These are phyloP conservation scores for Otolemur garnettii DNA, from an alignment of 2,113 vertebrate species.

Conservation along the genomic window DNA sequence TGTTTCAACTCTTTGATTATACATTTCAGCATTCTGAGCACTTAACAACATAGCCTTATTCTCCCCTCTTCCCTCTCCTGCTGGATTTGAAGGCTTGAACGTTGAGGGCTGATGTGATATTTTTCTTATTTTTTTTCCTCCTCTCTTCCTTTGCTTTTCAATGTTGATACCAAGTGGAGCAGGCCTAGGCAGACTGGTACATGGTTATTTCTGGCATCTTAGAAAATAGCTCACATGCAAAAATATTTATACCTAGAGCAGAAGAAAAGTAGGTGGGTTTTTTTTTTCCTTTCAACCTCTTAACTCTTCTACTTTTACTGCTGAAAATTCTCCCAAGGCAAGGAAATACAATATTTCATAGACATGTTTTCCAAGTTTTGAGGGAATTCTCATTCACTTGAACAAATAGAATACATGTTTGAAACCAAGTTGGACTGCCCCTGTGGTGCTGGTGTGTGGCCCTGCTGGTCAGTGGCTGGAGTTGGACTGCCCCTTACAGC, in stretches of 20 bases:
- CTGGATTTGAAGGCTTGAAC: neutral
- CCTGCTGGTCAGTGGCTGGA: neutral
- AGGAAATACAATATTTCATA: constrained; percentile 1
- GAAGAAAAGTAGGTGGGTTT: neutral
- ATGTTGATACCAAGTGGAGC: neutral
- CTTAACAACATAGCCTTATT: neutral
- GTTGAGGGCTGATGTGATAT: neutral
- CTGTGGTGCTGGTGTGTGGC: neutral
- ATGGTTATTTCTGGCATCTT: neutral
- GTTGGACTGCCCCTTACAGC: neutral
- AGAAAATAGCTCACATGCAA: neutral
- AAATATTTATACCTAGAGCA: neutral
- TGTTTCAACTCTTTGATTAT: constrained; percentile 23
- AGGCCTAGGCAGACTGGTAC: neutral
- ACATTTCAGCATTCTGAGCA: neutral
- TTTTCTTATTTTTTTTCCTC: neutral
- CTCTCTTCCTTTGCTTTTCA: neutral
- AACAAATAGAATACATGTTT: neutral
- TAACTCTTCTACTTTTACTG: neutral
- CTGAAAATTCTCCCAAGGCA: neutral
- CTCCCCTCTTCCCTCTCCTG: neutral
- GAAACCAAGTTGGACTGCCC: neutral
- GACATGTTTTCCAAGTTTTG: neutral
- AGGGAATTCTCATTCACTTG: neutral
- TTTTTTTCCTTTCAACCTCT: neutral